phyloP scores from a whole-genome alignment of 2,888 invertebrate species.

The Branchinecta sandiegonensis region DNA sequence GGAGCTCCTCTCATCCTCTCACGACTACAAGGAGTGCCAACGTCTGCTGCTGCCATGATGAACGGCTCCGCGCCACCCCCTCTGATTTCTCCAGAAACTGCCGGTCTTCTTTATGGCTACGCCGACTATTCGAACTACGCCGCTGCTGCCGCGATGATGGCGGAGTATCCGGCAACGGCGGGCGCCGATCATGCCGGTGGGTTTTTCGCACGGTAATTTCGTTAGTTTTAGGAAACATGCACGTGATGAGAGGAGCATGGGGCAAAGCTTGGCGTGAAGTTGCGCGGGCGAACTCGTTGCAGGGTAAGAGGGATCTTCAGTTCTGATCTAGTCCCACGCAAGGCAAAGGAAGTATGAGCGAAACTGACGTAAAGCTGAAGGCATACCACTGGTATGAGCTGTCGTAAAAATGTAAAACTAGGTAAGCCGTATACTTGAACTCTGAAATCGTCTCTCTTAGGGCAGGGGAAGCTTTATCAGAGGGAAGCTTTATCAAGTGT shows the following conservation, averaged over 20 bases:
- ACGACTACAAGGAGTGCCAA: constrained; percentile 70
- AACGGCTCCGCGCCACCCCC: constrained; percentile 47
- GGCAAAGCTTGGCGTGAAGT: too few relatives aligned
- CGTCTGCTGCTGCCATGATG: constrained; percentile 50
- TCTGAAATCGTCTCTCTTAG: too few relatives aligned
- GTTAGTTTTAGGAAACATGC: constrained; percentile 3
- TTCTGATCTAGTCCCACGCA: too few relatives aligned
- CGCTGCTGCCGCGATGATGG: constrained; percentile 34
- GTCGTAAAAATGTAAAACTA: too few relatives aligned
- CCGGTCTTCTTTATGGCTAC: constrained; percentile 55
- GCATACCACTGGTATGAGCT: too few relatives aligned
- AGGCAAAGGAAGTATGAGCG: too few relatives aligned
- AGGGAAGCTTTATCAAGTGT: too few relatives aligned
- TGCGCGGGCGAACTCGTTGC: too few relatives aligned
- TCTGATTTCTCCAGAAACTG: constrained; percentile 51
- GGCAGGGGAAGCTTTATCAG: too few relatives aligned
- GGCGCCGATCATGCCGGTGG: constrained; percentile 16
- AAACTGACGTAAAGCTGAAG: too few relatives aligned
- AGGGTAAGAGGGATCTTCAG: too few relatives aligned
- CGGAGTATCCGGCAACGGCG: constrained; percentile 16
- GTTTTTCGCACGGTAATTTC: constrained; percentile 12
- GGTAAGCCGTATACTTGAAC: too few relatives aligned
- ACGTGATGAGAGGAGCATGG: neutral
- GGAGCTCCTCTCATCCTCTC: constrained; percentile 87
- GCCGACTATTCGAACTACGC: constrained; percentile 48